Base-by-base conservation (phyloP, 2,888 invertebrate species). In the Ornithoptera priamus region DNA sequence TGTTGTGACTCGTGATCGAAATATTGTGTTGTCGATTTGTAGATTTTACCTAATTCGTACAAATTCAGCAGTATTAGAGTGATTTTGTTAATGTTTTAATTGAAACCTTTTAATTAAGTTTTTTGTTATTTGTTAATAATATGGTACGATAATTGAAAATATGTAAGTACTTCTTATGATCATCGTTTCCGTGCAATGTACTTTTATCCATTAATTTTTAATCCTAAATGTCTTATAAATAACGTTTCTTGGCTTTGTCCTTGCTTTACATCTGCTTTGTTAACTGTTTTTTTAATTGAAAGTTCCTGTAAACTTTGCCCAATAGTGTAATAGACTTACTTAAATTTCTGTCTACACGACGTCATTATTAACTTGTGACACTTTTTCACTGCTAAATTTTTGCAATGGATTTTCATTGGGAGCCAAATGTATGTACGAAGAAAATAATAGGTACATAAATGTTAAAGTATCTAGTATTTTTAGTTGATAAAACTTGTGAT, bases 11-110 rank as follows among this genome's bases (percentile, higher is more conserved):
- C 81, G 85, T 83, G 83, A 84, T 83, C 81, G 80, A 59, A 81
- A 83, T 76, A 82, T 83, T 85, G 82, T 81, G 83, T 86, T 85
- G 82, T 81, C 80, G 78, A 81, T 75, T 74, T 74, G 71, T 76
- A 76, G 85, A 85, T 82, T 85, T 89, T 89, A 89, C 89, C 88
- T 89, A 88, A 89, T 90, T 90, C 88, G 92, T 92, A 92, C 92
- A 92, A 92, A 92, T 89, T 87, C 87, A 86, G 90, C 92, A 92
- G 92, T 92, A 92, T 92, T 92, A 92, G 87, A 89, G 91, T 92
- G 92, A 92, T 92, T 92, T 91, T 91, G 91, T 92, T 92, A 92
- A 92, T 88, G 91, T 90, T 92, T 87, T 90, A 87, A 90, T 87
- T 86, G 88, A 88, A 79, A 85, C 78, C 85, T 86, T 88, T 89